Base-by-base conservation (phyloP, 2,797 vertebrate species). In the Hyperoplus immaculatus region DNA sequence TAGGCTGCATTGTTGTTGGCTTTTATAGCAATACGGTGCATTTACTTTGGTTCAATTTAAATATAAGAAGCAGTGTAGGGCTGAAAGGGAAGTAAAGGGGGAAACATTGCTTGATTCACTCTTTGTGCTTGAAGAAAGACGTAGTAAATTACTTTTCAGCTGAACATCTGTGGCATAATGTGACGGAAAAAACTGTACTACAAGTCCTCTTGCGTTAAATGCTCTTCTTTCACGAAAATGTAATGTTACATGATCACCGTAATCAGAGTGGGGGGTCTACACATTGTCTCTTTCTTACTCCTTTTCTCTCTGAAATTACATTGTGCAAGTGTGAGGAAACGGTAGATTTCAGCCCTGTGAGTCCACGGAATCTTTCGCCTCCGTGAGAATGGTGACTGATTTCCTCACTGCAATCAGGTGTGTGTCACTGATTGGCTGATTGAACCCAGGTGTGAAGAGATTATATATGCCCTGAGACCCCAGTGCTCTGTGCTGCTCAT, bases 1-100 rank as follows among this genome's bases (percentile, higher is more conserved):
- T 15, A 38, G 49, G 13, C 62, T 29, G 49, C 66, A 15, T 29
- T 50, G 54, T 68, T 68, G 65, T 68, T 68, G 65, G 45, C 62
- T 59, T 60, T 69, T 49, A 29, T 13, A 62, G 64, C 54, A 51
- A 54, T 14, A 38, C 58, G 5, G 10, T 21, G 5, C 0, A 0
- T 58, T 14, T 50, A 10, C 11, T 42, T 13, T 14, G 61, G 59
- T 3, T 57, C 13, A 58, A 55, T 9, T 76, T 47, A 72, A 59
- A 54, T 65, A n/a, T 21, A 10, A 64, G 69, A 16, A 16, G 21
- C n/a, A 14, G 38, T 4, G 57, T 0, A 3, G 1, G 8, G 51
- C 4, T 8, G 51, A 15, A 12, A 54, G 41, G 29, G 3, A 5
- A 18, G 41, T 47, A 29, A 29, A 29, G 29, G 29, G 29, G 29